Evolutionary conservation across 1,140 invertebrate genomes (phyloP).

Genomic region (Archivesica marissinica): DNA sequence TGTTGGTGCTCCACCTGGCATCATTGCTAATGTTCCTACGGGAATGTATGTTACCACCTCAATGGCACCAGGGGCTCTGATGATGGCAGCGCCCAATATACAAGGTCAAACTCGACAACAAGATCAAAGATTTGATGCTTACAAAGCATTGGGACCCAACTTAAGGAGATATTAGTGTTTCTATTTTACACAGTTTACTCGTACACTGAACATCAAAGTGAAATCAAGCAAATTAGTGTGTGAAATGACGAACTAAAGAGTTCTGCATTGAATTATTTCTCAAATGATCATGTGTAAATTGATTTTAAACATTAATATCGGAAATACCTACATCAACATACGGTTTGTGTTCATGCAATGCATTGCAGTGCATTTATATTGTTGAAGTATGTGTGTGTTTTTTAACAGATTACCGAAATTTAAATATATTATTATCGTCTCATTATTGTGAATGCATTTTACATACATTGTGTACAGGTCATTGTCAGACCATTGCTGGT

Average conservation of each 20-base stretch:
- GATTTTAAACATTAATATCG: too few species aligned
- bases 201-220: too few species aligned
- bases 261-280: too few species aligned
- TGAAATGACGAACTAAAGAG: neutral
- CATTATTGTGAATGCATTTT: slow-evolving; percentile 8
- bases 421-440: neutral
- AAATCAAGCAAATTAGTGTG: too few species aligned
- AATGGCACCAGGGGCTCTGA: slow-evolving; percentile 58
- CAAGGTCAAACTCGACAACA: slow-evolving; percentile 40
- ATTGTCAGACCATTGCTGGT: too few species aligned
- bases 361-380: too few species aligned
- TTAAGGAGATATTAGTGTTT: slow-evolving; percentile 45
- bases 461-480: slow-evolving; percentile 8
- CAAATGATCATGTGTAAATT: too few species aligned
- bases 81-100: slow-evolving; percentile 53
- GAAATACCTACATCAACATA: too few species aligned
- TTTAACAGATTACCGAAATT: neutral
- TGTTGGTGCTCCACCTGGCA: slow-evolving; percentile 51
- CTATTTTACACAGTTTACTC: neutral
- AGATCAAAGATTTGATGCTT: slow-evolving; percentile 64
- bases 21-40: slow-evolving; percentile 52
- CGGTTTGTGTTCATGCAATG: too few species aligned
- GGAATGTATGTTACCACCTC: slow-evolving; percentile 63
- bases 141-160: slow-evolving; percentile 49
- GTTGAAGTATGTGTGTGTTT: too few species aligned